Evolutionary conservation across 2,888 invertebrate species (phyloP).

Genomic region (Mactromeris polynyma): DNA sequence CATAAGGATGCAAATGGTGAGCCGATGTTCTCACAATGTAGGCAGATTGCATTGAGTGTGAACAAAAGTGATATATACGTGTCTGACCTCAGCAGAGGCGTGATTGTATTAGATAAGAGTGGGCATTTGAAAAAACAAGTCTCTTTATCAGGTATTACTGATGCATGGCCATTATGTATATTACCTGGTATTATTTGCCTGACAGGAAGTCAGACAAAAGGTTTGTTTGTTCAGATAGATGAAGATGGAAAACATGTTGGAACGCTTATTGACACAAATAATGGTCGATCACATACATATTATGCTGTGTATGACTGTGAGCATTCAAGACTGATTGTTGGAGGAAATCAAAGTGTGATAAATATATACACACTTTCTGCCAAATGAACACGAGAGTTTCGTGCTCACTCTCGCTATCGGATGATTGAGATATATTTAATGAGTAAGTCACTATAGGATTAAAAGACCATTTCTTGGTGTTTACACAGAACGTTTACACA

Average conservation of each 20-base stretch:
- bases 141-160: not conserved
- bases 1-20: constrained; percentile 19
- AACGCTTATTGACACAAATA: not conserved
- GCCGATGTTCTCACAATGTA: not conserved
- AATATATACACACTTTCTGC: constrained; percentile 10
- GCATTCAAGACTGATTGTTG: constrained; percentile 22
- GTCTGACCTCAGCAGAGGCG: not conserved
- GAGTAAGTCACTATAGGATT: too few species aligned
- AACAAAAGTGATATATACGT: constrained; percentile 7
- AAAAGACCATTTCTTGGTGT: too few species aligned
- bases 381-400: not conserved
- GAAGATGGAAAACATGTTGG: constrained; percentile 19
- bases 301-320: constrained; percentile 17
- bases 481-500: too few species aligned
- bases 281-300: not conserved
- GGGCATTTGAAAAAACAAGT: not conserved
- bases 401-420: too few species aligned
- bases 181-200: constrained; percentile 16
- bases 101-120: constrained; percentile 24
- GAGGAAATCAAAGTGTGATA: constrained; percentile 7
- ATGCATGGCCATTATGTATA: not conserved
- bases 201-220: not conserved
- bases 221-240: constrained; percentile 16
- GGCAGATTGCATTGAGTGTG: constrained; percentile 24
- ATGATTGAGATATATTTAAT: too few species aligned